phyloP scores from a whole-genome alignment of 2,888 invertebrate genomes.

The Cephus pygmeus region DNA sequence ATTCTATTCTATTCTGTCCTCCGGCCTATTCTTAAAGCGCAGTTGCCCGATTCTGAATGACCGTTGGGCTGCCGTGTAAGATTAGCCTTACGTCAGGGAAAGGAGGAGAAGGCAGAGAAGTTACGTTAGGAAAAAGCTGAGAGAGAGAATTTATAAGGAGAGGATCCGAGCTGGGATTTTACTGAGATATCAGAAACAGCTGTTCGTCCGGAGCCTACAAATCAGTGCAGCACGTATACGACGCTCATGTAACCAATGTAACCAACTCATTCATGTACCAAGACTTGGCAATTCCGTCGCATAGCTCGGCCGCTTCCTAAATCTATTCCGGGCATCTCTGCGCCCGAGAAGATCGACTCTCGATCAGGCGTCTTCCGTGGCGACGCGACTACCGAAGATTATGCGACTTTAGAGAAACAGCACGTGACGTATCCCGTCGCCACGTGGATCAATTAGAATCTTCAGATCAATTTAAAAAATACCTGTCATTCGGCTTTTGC shows the following conservation, averaged over 20 bases:
- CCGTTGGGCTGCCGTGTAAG: constrained; percentile 45
- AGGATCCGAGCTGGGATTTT: background rate
- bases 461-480: no score
- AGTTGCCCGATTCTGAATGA: constrained; percentile 48
- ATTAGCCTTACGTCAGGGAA: constrained; percentile 37
- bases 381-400: constrained; percentile 27
- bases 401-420: constrained; percentile 22
- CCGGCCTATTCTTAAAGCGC: constrained; percentile 22
- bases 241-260: constrained; percentile 30
- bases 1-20: constrained; percentile 8
- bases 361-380: no score
- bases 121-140: no score
- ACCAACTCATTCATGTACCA: constrained; percentile 61
- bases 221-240: constrained; percentile 59
- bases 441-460: no score
- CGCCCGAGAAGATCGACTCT: no score
- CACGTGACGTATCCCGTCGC: no score
- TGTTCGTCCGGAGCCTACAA: constrained; percentile 45
- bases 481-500: no score
- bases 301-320: constrained; percentile 54
- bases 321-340: constrained; percentile 52
- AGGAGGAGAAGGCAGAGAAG: background rate
- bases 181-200: constrained; percentile 11
- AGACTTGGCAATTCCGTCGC: constrained; percentile 54
- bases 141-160: background rate